Evolutionary conservation across 1,140 invertebrate genomes (phyloP), one percentile per base, ranked within the genome.

Genomic region (Lepidurus arcticus): DNA sequence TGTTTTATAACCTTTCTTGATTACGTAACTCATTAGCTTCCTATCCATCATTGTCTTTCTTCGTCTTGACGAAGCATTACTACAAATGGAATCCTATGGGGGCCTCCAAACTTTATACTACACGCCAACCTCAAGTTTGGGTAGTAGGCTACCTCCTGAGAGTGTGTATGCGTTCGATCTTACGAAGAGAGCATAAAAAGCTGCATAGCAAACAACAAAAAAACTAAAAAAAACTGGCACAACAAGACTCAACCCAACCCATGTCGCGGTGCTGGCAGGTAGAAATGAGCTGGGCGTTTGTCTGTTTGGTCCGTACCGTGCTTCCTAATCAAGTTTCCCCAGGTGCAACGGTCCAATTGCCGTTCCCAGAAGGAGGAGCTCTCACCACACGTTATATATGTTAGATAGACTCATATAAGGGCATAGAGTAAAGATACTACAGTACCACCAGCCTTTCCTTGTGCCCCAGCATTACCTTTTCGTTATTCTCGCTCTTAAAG

Each of bases 281-380:
- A 16, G 53, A 65, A 65, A 65, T 65, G 53, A 65, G 53, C 53
- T n/a, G 53, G 53, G 53, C 53, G 53, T 65, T 65, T 16, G 53
- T 65, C 53, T 65, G 53, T 65, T 13, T 65, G 53, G 53, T 65
- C 53, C 53, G 21, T 13, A 65, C 53, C 16, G 3, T 13, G 53
- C 53, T 65, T 65, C 53, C 53, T 65, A 65, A 65, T 65, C 53
- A 65, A 65, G 53, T 65, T 65, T 65, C 53, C 53, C 21, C 53
- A 65, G 53, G 53, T 65, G 53, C 53, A 65, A 65, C n/a, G 53
- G 53, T 65, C 53, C 53, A 65, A 65, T 65, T 65, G 53, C 53
- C 53, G 53, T 65, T 16, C 53, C 53, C 53, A 65, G 53, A 65
- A 65, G 53, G 53, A 65, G 53, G 53, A 65, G 53, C 53, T 65